Evolutionary conservation across 2,113 vertebrate species (phyloP).

Genomic region (Pelecanoides urinatrix): DNA sequence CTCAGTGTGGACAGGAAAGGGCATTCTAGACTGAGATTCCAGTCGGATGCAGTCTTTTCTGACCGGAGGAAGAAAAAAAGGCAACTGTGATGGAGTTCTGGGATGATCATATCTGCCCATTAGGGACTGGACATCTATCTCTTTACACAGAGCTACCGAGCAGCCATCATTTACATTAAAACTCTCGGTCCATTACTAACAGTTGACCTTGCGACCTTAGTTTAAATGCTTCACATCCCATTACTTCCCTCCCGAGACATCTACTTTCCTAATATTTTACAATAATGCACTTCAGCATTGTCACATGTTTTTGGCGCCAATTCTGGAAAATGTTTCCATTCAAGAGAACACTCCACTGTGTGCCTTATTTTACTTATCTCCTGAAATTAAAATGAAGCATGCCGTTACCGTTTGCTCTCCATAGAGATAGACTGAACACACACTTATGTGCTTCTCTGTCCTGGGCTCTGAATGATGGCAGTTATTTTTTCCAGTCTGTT

Average conservation of each 20-base stretch:
- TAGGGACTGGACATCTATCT: conserved; percentile 8
- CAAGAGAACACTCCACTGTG: not conserved
- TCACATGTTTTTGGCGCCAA: conserved; percentile 3
- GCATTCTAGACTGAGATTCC: not conserved
- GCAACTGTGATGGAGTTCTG: not conserved
- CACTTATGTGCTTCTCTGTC: not conserved
- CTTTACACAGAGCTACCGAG: not conserved
- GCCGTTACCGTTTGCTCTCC: not conserved
- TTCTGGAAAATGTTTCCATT: conserved; percentile 7
- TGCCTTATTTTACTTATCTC: conserved; percentile 33
- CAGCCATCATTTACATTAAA: conserved; percentile 30
- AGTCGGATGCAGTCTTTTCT: not conserved
- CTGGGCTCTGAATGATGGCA: not conserved
- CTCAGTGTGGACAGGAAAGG: not conserved
- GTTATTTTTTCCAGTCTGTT: conserved; percentile 19
- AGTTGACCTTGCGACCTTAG: not conserved
- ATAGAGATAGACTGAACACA: not conserved
- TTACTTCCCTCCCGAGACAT: not conserved
- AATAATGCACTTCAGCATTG: conserved; percentile 12
- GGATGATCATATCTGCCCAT: not conserved
- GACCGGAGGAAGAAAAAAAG: not conserved
- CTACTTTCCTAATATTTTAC: conserved; percentile 13
- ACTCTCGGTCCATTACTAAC: conserved; percentile 12
- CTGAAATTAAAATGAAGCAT: conserved; percentile 20
- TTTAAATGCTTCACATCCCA: conserved; percentile 34